Base-by-base conservation (phyloP, 2,888 invertebrate species). In the Stenodera caucasica region DNA sequence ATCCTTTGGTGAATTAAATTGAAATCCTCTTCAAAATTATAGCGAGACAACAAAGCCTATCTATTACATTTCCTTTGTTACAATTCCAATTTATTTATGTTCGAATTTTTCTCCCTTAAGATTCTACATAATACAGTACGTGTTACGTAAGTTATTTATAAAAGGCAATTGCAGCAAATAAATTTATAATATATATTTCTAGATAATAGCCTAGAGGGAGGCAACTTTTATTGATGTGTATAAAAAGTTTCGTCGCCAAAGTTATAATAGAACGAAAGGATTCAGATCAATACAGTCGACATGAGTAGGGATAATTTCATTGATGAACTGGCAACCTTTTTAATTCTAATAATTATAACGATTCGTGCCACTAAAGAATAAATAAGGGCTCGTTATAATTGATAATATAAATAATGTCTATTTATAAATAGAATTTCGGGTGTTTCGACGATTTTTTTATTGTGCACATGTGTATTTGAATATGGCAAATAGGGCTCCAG, bases 31-130 rank as follows among this genome's bases (percentile, higher is more conserved):
- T 56, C 49, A 29, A 55, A 35, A 45, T 26, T 54, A 26, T 37
- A 37, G 15, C 18, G 51, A 49, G 40, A 30, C 37, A 37, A 55
- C 56, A 62, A 62, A 62, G 58, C 58, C 62, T 56, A 58, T 49
- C 62, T 62, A 62, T 62, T 62, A 50, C 56, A 56, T 62, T 61
- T 62, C 50, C 58, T 62, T 62, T 62, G 58, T 62, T 62, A 58
- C 55, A 37, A 55, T 58, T 53, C 53, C 58, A 53, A 62, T 58
- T 61, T 58, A 58, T 62, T 62, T 56, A 53, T 58, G n/a, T 58
- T 62, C 58, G 32, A 26, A 37, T 30, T 53, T 50, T 40, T 61
- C 50, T 54, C 55, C 45, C 32, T 53, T 26, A 37, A 11, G 15
- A 21, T 32, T 50, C 55, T 49, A 53, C 32, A 18, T 53, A 61